Base-by-base conservation (phyloP, 2,888 invertebrate species). In the Dryobota labecula region DNA sequence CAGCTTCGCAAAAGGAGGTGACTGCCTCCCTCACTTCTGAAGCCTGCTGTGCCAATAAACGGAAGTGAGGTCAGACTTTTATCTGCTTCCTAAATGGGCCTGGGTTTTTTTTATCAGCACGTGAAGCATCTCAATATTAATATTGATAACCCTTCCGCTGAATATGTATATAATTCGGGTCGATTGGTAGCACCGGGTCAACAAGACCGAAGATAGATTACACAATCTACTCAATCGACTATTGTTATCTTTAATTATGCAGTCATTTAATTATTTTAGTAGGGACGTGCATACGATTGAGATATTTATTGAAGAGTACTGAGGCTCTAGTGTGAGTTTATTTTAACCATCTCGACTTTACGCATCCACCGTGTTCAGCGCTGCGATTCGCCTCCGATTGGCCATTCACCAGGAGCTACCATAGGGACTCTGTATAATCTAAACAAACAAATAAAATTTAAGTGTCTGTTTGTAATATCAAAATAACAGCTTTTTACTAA, bases 161-260 rank as follows among this genome's bases (percentile, higher is more conserved):
- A 58, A 54, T 63, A 24, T 18, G 69, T 54, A 11, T 47, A 27
- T 45, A 60, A 73, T 57, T 54, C 6, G 36, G 73, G 49, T 67
- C 53, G 53, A 70, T 63, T 15, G 65, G 49, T 71, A 24, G 33
- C 56, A 54, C 41, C 43, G 58, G 78, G 69, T 73, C 51, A 70
- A 68, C 47, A 60, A 47, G n/a, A 49, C 74, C 27, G 27, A 62
- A 43, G 61, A 79, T 65, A 70, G 45, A 68, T 80, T 71, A 75
- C 61, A 75, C 62, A 75, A 71, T 45, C 54, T 58, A 53, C 51
- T 76, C 38, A 71, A 65, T 69, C 49, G 60, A 57, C 60, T 43
- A 76, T 75, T 83, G 66, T 79, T 83, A 30, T 53, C 33, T 63
- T 76, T 54, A 60, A 70, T 45, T 54, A 81, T 66, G 30, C 61